Evolutionary conservation across 2,888 invertebrate species (phyloP), one percentile per base, ranked within the genome.

Genomic region (Leucoma salicis): DNA sequence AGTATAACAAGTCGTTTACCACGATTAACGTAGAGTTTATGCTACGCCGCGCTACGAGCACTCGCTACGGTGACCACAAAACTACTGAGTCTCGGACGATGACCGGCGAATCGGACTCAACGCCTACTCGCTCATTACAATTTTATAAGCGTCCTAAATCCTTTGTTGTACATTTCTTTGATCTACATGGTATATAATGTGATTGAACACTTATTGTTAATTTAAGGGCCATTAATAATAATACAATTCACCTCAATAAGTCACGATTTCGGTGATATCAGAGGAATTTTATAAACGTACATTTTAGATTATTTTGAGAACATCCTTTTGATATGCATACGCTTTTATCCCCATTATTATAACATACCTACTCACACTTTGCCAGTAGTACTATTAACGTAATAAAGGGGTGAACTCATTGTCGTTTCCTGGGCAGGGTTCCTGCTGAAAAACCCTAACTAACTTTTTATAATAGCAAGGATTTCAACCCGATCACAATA

Each of bases 11-110:
- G 13, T 3, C 21, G 11, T 16, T 24, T 29, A 49, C 53, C 53
- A 56, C 60, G 38, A 34, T 46, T 38, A 35, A 15, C 57, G 66
- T 66, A 69, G 73, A 47, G 27, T 21, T 37, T 39, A 57, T 29
- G 44, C 60, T 66, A 67, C 65, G 59, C 61, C 50, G 47, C 67
- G 47, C 66, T 57, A 67, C 69, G 57, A 57, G 64, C 76, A 63
- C 49, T 41, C 58, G 43, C 48, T 49, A 35, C 50, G 66, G 52
- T 66, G 57, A 62, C 59, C 70, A 64, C 47, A 43, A 36, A 42
- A 18, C 41, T 37, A 65, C 57, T 63, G 57, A 10, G 46, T 57
- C 45, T 31, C 74, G 77, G 76, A 50, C 79, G 72, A 73, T 79
- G 80, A 79, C 80, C 80, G 76, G 7, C 57, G 42, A 48, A 45